Percentiles rank a stretch among this genome's conserved stretches.
These are phyloP conservation scores for Carabus problematicus DNA, from an alignment of 2,888 invertebrate species.

Conservation along the genomic window DNA sequence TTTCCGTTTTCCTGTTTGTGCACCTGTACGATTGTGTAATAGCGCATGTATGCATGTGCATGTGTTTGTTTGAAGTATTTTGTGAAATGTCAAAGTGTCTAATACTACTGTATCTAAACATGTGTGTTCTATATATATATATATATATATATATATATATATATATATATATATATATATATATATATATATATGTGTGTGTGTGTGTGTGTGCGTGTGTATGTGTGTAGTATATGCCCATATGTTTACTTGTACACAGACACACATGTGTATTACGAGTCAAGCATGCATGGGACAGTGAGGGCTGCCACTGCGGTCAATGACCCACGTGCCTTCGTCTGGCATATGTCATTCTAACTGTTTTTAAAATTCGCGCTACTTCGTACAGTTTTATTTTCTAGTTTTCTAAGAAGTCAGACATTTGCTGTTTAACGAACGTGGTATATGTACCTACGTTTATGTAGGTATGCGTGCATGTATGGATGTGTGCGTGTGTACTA, in stretches of 20 bases:
- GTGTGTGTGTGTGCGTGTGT: conserved; percentile 9
- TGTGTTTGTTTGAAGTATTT: no score
- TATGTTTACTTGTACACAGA: neutral
- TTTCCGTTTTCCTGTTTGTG: no score
- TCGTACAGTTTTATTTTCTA: conserved; percentile 37
- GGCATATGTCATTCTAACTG: conserved; percentile 59
- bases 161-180: conserved; percentile 18
- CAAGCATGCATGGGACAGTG: conserved; percentile 4
- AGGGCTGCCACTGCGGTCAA: conserved; percentile 55
- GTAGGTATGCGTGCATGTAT: no score
- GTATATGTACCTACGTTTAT: neutral
- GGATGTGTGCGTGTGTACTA: no score
- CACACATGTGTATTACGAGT: neutral
- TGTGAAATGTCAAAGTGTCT: no score
- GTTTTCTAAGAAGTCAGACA: conserved; percentile 33
- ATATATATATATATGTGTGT: conserved; percentile 16
- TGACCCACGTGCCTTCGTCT: conserved; percentile 55
- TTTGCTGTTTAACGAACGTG: conserved; percentile 11
- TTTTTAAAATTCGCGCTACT: conserved; percentile 45
- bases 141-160: conserved; percentile 31
- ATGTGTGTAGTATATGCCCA: conserved; percentile 8
- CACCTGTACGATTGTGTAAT: neutral
- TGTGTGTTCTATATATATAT: conserved; percentile 25
- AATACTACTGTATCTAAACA: neutral
- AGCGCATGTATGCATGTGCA: neutral